Percentiles rank a stretch among this genome's conserved stretches.
Evolutionary conservation across 1,140 invertebrate genomes (phyloP).

Genomic region (Macrotrachela quadricornifera): DNA sequence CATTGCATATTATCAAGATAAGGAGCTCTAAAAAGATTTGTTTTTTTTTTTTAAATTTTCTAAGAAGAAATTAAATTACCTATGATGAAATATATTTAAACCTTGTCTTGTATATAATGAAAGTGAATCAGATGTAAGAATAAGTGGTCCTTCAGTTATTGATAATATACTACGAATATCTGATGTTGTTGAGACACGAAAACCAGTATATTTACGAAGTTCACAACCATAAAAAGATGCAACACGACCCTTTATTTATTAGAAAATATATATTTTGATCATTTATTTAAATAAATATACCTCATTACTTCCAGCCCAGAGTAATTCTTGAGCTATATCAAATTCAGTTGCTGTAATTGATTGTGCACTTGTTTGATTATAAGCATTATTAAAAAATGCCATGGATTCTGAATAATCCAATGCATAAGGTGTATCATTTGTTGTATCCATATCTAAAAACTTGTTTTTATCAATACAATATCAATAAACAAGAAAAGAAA

Average conservation of each 20-base stretch:
- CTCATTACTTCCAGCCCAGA: slow-evolving; percentile 6
- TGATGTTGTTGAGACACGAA: slow-evolving; percentile 56
- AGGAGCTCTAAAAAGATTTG: background rate
- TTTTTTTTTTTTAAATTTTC: too few relatives aligned
- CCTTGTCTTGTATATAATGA: slow-evolving; percentile 62
- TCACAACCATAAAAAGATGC: slow-evolving; percentile 70
- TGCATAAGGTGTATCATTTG: too few relatives aligned
- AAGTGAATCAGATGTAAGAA: slow-evolving; percentile 54
- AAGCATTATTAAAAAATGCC: too few relatives aligned
- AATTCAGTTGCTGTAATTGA: slow-evolving; percentile 2
- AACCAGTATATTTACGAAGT: slow-evolving; percentile 68
- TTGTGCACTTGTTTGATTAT: too few relatives aligned
- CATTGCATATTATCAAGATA: slow-evolving; percentile 7
- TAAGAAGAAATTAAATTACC: too few relatives aligned
- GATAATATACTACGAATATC: slow-evolving; percentile 65
- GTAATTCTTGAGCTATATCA: slow-evolving; percentile 2
- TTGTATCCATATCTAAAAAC: too few relatives aligned
- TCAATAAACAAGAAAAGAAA: too few relatives aligned
- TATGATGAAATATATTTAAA: slow-evolving; percentile 62
- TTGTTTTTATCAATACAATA: too few relatives aligned
- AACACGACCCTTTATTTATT: slow-evolving; percentile 60
- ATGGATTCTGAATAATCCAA: too few relatives aligned
- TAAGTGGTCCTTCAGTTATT: slow-evolving; percentile 55
- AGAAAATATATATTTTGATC: background rate
- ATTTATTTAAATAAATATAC: background rate